phyloP scores from a whole-genome alignment of 2,113 vertebrate species.

The Cottus gobio region DNA sequence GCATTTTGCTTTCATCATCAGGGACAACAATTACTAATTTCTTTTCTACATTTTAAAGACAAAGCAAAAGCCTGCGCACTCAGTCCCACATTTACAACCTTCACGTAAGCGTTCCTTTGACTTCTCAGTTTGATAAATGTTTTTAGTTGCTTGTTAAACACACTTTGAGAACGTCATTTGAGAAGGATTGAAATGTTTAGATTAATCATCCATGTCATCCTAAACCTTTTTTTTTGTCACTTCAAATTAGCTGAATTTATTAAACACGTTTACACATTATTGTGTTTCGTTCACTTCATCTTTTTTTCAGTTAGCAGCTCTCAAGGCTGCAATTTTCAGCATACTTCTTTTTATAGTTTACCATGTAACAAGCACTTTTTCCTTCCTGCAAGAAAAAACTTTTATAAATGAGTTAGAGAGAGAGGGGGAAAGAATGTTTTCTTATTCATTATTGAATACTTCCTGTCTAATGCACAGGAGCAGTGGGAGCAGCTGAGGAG shows the following conservation, averaged over 20 bases:
- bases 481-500: constrained; percentile 32
- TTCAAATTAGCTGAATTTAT: background rate
- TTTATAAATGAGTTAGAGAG: background rate
- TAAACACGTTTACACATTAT: background rate
- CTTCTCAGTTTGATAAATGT: background rate
- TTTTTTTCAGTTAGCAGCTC: background rate
- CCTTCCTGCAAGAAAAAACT: background rate
- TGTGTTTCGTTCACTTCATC: background rate
- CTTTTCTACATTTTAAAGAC: background rate
- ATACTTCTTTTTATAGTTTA: background rate
- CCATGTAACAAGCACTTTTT: background rate
- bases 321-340: background rate
- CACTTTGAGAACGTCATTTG: background rate
- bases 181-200: too few relatives aligned
- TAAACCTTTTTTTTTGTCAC: background rate
- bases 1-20: constrained; percentile 13
- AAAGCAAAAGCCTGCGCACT: background rate
- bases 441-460: constrained; percentile 5
- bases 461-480: background rate
- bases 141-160: background rate
- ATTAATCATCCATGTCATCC: too few relatives aligned
- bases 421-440: background rate
- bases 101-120: background rate
- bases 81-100: background rate
- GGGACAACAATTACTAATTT: background rate